Conservation (phyloP, 2,888 invertebrate species). For the Lucinisca nassula region DNA sequence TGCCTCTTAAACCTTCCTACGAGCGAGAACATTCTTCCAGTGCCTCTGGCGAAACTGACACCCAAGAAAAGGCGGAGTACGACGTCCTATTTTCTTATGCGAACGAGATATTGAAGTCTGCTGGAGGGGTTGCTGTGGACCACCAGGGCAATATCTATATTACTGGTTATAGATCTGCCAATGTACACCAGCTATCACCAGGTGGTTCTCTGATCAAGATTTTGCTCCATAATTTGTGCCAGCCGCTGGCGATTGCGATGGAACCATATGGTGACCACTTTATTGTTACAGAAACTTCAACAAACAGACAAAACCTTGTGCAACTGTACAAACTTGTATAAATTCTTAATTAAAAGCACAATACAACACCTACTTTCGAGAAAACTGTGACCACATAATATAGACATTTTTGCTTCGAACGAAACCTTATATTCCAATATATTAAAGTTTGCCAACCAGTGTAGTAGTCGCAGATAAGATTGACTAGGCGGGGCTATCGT, state of each 20-base stretch:
- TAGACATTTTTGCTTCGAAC: too few relatives aligned
- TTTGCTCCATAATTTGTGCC: constrained; percentile 58
- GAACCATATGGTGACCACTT: constrained; percentile 66
- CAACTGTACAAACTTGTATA: constrained; percentile 63
- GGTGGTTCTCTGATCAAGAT: constrained; percentile 66
- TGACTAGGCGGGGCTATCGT: too few relatives aligned
- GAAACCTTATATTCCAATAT: too few relatives aligned
- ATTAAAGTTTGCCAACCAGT: too few relatives aligned
- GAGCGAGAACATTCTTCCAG: constrained; percentile 62
- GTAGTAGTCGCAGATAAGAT: too few relatives aligned
- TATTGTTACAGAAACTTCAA: constrained; percentile 64
- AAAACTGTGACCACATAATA: too few relatives aligned
- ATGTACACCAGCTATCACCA: constrained; percentile 65
- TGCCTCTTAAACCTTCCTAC: constrained; percentile 30
- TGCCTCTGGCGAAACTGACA: constrained; percentile 33
- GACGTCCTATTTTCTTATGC: constrained; percentile 67
- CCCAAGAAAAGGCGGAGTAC: constrained; percentile 55
- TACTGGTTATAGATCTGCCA: constrained; percentile 62
- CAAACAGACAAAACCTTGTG: constrained; percentile 60
- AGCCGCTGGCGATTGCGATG: constrained; percentile 58
- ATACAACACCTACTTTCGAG: too few relatives aligned
- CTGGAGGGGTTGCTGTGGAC: constrained; percentile 66
- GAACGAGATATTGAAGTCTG: constrained; percentile 66
- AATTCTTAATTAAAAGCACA: too few relatives aligned
- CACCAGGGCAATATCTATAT: constrained; percentile 71